These are phyloP conservation scores for Ypsolopha scabrella DNA, from an alignment of 2,888 invertebrate genomes.

Conservation along the genomic window DNA sequence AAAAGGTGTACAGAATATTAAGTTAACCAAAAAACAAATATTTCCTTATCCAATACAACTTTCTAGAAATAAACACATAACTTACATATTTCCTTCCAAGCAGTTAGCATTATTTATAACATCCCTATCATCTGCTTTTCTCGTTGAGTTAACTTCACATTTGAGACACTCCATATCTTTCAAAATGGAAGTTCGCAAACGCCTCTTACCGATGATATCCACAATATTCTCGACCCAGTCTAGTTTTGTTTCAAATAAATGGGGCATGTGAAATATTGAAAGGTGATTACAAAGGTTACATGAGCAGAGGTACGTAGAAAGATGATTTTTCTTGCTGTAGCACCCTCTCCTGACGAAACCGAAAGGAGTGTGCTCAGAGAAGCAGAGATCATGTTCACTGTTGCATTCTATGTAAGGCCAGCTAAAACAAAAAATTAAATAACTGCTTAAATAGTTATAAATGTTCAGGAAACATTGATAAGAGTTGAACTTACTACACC, in stretches of 20 bases:
- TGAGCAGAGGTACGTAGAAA: slow-evolving; percentile 42
- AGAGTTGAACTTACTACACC: no score
- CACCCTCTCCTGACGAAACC: slow-evolving; percentile 51
- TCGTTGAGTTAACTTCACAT: slow-evolving; percentile 41
- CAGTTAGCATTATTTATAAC: slow-evolving; percentile 30
- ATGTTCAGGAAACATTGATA: no score
- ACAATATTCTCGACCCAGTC: slow-evolving; percentile 46
- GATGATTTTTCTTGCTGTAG: slow-evolving; percentile 34
- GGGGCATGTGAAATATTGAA: slow-evolving; percentile 45
- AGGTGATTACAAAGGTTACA: slow-evolving; percentile 54
- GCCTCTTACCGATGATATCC: slow-evolving; percentile 37
- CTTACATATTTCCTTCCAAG: slow-evolving; percentile 46
- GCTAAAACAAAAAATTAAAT: slow-evolving; percentile 22
- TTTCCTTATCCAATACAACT: no score
- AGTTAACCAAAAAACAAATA: no score
- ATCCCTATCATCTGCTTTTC: slow-evolving; percentile 16
- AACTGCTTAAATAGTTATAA: no score
- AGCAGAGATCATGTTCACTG: slow-evolving; percentile 38
- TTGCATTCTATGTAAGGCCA: slow-evolving; percentile 32
- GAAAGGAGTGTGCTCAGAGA: slow-evolving; percentile 49
- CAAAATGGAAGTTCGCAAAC: slow-evolving; percentile 36
- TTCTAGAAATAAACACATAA: slow-evolving; percentile 6
- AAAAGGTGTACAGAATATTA: no score
- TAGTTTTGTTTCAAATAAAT: slow-evolving; percentile 31
- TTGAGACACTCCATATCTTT: slow-evolving; percentile 46